These are phyloP conservation scores for Pharmacophagus antenor DNA, from an alignment of 2,888 invertebrate species.

Conservation along the genomic window DNA sequence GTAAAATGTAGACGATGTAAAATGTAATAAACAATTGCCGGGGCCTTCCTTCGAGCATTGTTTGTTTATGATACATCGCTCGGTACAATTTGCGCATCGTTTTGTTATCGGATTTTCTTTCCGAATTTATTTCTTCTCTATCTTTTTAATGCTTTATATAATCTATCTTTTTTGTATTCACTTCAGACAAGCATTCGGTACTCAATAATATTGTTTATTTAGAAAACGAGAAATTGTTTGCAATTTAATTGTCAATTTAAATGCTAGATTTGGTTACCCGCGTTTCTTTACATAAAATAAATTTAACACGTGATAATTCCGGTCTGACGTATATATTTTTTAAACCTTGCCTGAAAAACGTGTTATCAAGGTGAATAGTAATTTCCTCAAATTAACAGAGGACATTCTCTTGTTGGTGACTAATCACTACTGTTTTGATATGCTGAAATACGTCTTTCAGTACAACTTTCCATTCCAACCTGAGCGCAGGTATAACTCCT, in stretches of 20 bases:
- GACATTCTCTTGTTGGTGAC: not conserved
- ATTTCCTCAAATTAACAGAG: not conserved
- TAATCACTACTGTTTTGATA: not conserved
- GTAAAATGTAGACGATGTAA: not conserved
- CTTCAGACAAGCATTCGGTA: too few relatives aligned
- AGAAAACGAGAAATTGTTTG: too few relatives aligned
- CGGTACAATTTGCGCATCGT: not conserved
- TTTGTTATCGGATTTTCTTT: too few relatives aligned
- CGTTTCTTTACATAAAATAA: not conserved
- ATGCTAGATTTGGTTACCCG: not conserved
- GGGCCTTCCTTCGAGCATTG: constrained; percentile 3
- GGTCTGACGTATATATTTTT: not conserved
- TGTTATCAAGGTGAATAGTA: not conserved
- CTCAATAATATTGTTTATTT: too few relatives aligned
- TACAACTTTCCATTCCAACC: too few relatives aligned
- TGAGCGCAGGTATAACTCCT: too few relatives aligned
- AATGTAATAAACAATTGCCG: constrained; percentile 11
- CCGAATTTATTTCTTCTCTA: too few relatives aligned
- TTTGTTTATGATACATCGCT: constrained; percentile 12
- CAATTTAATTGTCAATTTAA: not conserved
- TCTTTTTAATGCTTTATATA: too few relatives aligned
- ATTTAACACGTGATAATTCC: not conserved
- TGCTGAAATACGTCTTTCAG: not conserved
- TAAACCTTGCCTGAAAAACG: not conserved
- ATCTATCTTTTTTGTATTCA: too few relatives aligned